Evolutionary conservation across 2,113 vertebrate genomes (phyloP).

Genomic region (Heterochromis multidens): DNA sequence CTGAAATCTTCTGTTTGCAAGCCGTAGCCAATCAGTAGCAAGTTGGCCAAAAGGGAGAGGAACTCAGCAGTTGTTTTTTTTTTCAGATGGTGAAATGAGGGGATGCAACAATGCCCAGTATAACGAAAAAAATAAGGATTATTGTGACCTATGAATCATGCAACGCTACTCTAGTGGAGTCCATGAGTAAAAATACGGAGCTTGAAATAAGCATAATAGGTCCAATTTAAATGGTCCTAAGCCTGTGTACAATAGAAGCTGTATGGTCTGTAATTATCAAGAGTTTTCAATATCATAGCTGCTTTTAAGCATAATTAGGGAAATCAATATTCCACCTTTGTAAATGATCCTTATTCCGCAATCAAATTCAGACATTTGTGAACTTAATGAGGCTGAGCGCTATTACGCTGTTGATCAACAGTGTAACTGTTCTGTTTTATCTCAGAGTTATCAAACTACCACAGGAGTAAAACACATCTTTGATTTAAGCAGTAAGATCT

Average conservation of each 20-base stretch:
- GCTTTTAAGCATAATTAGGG: not conserved
- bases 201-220: not conserved
- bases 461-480: not conserved
- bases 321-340: not conserved
- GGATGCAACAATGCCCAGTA: too few species aligned
- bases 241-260: not conserved
- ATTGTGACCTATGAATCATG: not conserved
- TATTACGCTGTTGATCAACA: not conserved
- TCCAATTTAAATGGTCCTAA: not conserved
- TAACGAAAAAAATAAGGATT: not conserved
- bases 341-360: slow-evolving; percentile 30
- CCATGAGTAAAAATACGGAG: not conserved
- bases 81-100: not conserved
- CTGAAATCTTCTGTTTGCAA: too few species aligned
- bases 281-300: not conserved
- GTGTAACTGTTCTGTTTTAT: slow-evolving; percentile 1
- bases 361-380: slow-evolving; percentile 27
- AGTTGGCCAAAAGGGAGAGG: too few species aligned
- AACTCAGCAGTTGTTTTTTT: not conserved
- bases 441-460: not conserved
- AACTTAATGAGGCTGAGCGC: slow-evolving; percentile 31
- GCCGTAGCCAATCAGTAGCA: too few species aligned
- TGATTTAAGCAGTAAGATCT: slow-evolving; percentile 19
- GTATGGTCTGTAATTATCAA: not conserved
- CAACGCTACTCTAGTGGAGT: not conserved